Base-by-base conservation (phyloP, 2,113 vertebrate genomes). In the Hoplias malabaricus region DNA sequence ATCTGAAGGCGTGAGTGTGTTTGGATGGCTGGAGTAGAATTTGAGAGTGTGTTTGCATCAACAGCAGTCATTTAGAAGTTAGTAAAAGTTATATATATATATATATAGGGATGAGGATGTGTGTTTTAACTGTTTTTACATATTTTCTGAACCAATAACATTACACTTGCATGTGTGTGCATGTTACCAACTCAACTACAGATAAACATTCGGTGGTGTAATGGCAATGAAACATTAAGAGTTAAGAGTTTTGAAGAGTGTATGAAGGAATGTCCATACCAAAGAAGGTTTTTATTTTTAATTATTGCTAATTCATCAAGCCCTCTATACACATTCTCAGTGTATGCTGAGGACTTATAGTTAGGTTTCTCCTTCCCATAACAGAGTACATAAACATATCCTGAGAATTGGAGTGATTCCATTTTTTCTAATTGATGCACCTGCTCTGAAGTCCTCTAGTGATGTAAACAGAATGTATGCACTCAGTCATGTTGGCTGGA, bases 281-380 rank as follows among this genome's bases (percentile, higher is more conserved):
- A n/a, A n/a, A n/a, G n/a, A n/a, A n/a, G n/a, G n/a, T n/a, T n/a
- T n/a, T n/a, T n/a, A n/a, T n/a, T n/a, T n/a, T n/a, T n/a, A n/a
- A n/a, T n/a, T n/a, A 23, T 34, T 62, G 59, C 16, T 62, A 62
- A 62, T 62, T 62, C 59, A 62, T 62, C 29, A 31, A 34, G 59
- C 29, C 33, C 3, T 6, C 59, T n/a, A 9, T 31, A 19, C 59
- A 62, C 2, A n/a, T 29, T 3, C 6, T 19, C 6, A 34, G 59
- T 33, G 59, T 62, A 62, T 34, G 7, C 21, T 34, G 14, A 62
- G 29, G n/a, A 31, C 5, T 2, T 62, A 31, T 34, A 16, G 59
- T 19, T 62, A 33, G 59, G 29, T 62, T 33, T 62, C 6, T 31
- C 31, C 14, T 34, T 34, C 29, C 19, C 14, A 11, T 62, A 62